Conservation (phyloP, 2,113 vertebrate genomes). For the Narcine bancroftii region DNA sequence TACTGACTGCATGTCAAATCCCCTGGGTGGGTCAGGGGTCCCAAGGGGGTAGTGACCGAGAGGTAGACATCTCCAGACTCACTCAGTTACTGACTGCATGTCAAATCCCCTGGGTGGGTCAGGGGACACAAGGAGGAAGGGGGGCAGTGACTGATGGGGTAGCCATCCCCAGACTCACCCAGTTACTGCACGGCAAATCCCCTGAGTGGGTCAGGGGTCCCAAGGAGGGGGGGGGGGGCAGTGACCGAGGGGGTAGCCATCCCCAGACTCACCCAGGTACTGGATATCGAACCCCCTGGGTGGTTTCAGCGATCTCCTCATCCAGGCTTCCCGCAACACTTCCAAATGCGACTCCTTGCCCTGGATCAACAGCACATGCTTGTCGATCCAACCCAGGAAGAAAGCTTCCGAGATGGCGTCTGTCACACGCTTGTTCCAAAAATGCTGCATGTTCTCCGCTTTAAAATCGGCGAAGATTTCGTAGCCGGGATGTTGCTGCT, state of each 20-base stretch:
- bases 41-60: no score
- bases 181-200: no score
- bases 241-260: background rate
- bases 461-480: constrained; percentile 96
- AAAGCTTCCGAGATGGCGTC: constrained; percentile 85
- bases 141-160: no score
- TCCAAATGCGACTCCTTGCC: constrained; percentile 90
- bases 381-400: constrained; percentile 94
- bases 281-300: constrained; percentile 86
- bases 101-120: background rate
- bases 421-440: constrained; percentile 83
- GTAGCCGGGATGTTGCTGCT: constrained; percentile 77
- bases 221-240: background rate
- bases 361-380: constrained; percentile 88
- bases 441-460: constrained; percentile 82
- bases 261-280: constrained; percentile 72
- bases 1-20: no score
- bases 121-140: background rate
- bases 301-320: constrained; percentile 77
- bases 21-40: background rate
- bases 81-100: no score
- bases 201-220: background rate
- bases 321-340: constrained; percentile 87
- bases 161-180: no score
- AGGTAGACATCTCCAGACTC: no score